Conservation (phyloP, 2,113 vertebrate species). For the Geococcyx californianus region DNA sequence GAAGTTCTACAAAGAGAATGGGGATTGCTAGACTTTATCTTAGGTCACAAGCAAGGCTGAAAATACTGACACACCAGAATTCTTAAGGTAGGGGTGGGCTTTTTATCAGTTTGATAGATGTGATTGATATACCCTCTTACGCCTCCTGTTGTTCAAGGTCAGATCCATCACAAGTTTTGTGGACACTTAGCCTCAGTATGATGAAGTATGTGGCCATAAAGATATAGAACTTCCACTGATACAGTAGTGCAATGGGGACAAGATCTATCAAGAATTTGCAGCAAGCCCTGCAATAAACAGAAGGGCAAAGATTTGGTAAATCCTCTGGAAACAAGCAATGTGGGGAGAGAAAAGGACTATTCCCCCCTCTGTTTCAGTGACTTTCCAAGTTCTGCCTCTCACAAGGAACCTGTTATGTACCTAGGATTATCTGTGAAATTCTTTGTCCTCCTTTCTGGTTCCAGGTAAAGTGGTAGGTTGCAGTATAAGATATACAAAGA, state of each 20-base stretch:
- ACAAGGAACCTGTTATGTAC: background rate
- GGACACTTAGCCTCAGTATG: background rate
- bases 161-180: background rate
- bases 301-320: background rate
- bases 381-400: background rate
- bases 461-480: background rate
- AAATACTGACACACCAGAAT: background rate
- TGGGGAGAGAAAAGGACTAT: fast-evolving
- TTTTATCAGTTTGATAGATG: background rate
- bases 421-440: background rate
- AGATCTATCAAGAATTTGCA: background rate
- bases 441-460: background rate
- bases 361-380: background rate
- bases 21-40: background rate
- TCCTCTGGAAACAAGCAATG: fast-evolving
- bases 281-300: background rate
- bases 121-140: background rate
- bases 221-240: background rate
- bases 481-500: background rate
- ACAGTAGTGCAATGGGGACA: background rate
- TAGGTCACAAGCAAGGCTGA: background rate
- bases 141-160: background rate
- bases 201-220: background rate
- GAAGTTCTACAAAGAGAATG: background rate
- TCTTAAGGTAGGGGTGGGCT: background rate